phyloP scores from a whole-genome alignment of 1,140 invertebrate genomes.

The Daktulosphaira vitifoliae region DNA sequence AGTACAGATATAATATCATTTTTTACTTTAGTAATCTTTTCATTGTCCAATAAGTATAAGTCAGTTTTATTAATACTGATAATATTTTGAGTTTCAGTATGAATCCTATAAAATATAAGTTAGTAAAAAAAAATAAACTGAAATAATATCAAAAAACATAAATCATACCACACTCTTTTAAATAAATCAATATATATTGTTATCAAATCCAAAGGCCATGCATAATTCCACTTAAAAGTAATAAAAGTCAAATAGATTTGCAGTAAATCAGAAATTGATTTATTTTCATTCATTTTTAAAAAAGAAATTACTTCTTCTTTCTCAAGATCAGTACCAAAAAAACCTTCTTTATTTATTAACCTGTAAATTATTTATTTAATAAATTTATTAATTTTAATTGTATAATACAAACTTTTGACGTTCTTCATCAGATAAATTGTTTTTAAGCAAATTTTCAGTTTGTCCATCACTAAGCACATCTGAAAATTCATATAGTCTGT shows the following conservation, averaged over 20 bases:
- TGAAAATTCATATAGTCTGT: constrained; percentile 44
- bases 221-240: constrained; percentile 25
- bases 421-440: constrained; percentile 8
- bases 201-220: constrained; percentile 30
- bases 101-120: constrained; percentile 13
- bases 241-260: constrained; percentile 9
- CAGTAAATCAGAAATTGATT: constrained; percentile 30
- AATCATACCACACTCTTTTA: constrained; percentile 26
- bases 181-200: constrained; percentile 29
- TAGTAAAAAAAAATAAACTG: not conserved
- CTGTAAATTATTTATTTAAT: constrained; percentile 10
- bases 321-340: constrained; percentile 59
- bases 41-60: not conserved
- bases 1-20: constrained; percentile 6
- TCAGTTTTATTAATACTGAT: not conserved
- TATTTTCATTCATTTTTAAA: constrained; percentile 46
- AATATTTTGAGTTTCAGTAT: constrained; percentile 19
- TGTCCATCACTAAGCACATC: constrained; percentile 11
- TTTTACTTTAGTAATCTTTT: not conserved
- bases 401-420: constrained; percentile 19
- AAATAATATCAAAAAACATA: not conserved
- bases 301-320: constrained; percentile 54
- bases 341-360: constrained; percentile 43
- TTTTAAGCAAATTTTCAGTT: constrained; percentile 14
- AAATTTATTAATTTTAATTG: not conserved